Evolutionary conservation across 1,140 invertebrate genomes (phyloP), one percentile per base, ranked within the genome.

Genomic region (Chrysomallon squamiferum): DNA sequence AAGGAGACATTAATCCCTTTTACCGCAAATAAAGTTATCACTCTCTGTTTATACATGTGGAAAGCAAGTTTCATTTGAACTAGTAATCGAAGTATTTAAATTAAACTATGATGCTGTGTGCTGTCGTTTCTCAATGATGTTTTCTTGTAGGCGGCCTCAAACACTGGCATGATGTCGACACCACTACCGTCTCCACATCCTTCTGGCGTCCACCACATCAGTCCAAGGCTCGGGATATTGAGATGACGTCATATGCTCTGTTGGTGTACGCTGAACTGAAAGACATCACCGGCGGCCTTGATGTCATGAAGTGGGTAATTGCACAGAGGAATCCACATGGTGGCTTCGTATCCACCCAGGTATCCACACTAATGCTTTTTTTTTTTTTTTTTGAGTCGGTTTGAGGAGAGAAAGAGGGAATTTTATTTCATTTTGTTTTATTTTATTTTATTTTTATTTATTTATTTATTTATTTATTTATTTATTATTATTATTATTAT

Each of bases 281-380:
- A 22, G 62, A 71, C 41, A 68, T 83, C 74, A 38, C 59, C 0
- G 33, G 57, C 5, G 90, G 92, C 0, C 80, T 95, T 5, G 91
- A 94, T 0, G 88, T 96, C 18, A 90, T 95, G 73, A 90, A 91
- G 35, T 96, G 93, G 92, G 84, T 98, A 0, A 88, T 95, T 38
- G 88, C 88, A 60, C 92, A 95, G 74, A 87, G 93, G 65, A 95
- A 95, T 82, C 85, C 88, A 0, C 87, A 90, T 66, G 94, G 94
- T 13, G 93, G 94, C 32, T 96, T 95, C 81, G 88, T 91, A 6
- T 93, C 92, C 1, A 93, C 91, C 33, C 81, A 82, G 74, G 79
- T 81, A 64, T 41, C n/a, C 41, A 35, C 29, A 47, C n/a, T 47
- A 47, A 20, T n/a, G 25, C 25, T 7, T 15, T n/a, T 6, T 47